Percentiles rank a stretch among this genome's conserved stretches.
Evolutionary conservation across 1,140 invertebrate genomes (phyloP).

Genomic region (Galleria mellonella): DNA sequence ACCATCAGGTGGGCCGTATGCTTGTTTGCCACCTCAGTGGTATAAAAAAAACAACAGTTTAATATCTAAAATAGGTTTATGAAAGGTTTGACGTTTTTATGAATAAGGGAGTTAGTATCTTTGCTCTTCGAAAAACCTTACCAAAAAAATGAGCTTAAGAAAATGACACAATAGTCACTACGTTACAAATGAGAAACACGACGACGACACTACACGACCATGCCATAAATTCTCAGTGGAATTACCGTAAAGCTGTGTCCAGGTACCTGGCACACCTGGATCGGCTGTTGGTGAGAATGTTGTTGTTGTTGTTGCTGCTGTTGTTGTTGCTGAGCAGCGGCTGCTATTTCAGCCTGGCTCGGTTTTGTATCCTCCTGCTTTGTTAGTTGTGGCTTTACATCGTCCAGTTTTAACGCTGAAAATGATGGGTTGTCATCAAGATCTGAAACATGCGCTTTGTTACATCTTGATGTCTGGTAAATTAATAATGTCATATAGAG

Average conservation of each 20-base stretch:
- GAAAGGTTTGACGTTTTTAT: too few species aligned
- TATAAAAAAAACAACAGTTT: too few species aligned
- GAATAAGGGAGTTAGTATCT: too few species aligned
- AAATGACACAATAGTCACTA: too few species aligned
- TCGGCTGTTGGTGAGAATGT: constrained; percentile 68
- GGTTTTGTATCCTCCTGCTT: constrained; percentile 73
- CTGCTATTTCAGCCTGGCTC: constrained; percentile 70
- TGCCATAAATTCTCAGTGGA: constrained; percentile 10
- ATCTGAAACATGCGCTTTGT: neutral
- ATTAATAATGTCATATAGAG: neutral
- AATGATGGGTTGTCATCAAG: neutral
- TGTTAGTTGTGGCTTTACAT: constrained; percentile 68
- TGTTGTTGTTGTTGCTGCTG: constrained; percentile 52
- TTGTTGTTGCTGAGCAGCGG: constrained; percentile 38
- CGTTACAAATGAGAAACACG: too few species aligned
- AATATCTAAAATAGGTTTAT: too few species aligned
- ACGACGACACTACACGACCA: too few species aligned
- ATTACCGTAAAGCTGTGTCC: constrained; percentile 70
- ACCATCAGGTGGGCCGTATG: too few species aligned
- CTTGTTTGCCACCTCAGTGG: too few species aligned
- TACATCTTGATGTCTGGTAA: neutral
- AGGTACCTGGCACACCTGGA: constrained; percentile 71
- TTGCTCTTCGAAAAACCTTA: too few species aligned
- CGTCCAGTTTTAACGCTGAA: constrained; percentile 67
- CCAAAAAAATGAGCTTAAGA: too few species aligned